These are phyloP conservation scores for Nomada fabriciana DNA, from an alignment of 2,888 invertebrate genomes.

Conservation along the genomic window DNA sequence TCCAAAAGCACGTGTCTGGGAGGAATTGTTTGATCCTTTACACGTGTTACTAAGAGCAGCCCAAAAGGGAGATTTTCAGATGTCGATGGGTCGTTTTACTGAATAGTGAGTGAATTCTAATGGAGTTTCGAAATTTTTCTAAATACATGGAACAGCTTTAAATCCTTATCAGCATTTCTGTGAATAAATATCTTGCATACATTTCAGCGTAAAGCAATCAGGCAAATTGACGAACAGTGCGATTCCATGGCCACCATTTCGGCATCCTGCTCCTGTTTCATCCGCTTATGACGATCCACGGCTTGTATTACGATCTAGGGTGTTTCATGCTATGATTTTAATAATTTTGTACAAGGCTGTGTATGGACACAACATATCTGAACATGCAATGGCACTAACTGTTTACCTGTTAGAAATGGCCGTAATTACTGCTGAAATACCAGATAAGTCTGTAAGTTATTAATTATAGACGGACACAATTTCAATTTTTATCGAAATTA, in stretches of 20 bases:
- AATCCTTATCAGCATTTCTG: background rate
- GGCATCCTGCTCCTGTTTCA: conserved; percentile 88
- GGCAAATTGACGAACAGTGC: conserved; percentile 87
- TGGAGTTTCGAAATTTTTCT: background rate
- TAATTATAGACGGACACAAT: background rate
- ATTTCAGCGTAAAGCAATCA: conserved; percentile 86
- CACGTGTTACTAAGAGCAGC: conserved; percentile 96
- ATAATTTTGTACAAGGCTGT: conserved; percentile 94
- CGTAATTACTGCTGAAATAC: conserved; percentile 85
- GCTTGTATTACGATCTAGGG: conserved; percentile 86
- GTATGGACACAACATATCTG: conserved; percentile 90
- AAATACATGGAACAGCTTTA: background rate
- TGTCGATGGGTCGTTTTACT: conserved; percentile 96
- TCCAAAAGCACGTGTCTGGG: conserved; percentile 95
- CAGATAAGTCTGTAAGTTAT: conserved; percentile 83
- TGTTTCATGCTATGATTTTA: conserved; percentile 91
- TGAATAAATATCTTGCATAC: conserved; percentile 8
- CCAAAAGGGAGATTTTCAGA: conserved; percentile 96
- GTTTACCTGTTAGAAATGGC: conserved; percentile 95
- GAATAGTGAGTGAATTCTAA: conserved; percentile 89
- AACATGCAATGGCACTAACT: conserved; percentile 94
- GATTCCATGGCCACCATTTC: conserved; percentile 93
- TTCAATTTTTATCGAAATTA: background rate
- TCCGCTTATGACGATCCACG: conserved; percentile 89
- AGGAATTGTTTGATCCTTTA: conserved; percentile 96